Base-by-base conservation (phyloP, 2,113 vertebrate genomes). In the Ictalurus punctatus region DNA sequence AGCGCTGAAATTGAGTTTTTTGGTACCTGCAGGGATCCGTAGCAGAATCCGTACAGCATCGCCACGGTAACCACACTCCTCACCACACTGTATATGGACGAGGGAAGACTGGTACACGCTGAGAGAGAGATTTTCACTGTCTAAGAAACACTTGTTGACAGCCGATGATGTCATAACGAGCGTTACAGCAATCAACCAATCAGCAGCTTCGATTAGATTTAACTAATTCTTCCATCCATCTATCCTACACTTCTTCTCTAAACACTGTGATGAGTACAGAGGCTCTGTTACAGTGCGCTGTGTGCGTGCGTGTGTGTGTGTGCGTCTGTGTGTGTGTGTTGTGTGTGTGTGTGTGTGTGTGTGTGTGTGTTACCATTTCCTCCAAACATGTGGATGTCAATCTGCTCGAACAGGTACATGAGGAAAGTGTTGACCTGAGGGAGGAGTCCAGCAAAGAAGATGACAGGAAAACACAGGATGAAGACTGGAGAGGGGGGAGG, bases 381-480 rank as follows among this genome's bases (percentile, higher is more conserved):
- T 93, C 98, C 98, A 44, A 99, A 99, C 92, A 99, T 95, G 87
- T 99, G 98, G 94, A 99, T 98, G 96, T 99, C 98, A 94, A 99
- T 94, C 94, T 99, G 98, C 94, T 99, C 98, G 91, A 97, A 98
- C 92, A 99, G 96, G 95, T 99, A 99, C 98, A 99, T 98, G 94
- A 99, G 96, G 92, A 99, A 99, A 0, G 98, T 99, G 95, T 99
- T 99, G 95, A 99, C 98, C 93, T 99, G 98, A 93, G 98, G 98
- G 93, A 99, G 97, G 92, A 99, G 96, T 87, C 98, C 98, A 93
- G 98, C 94, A 91, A 99, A 99, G 96, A 99, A 99, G 86, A 99
- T 96, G 94, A 99, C 90, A 92, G 98, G 98, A 92, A 99, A 99
- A 95, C 98, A 99, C 89, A 99, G 96, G 14, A 96, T 99, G 95